Base-by-base conservation (phyloP, 2,797 vertebrate genomes). In the Rhynchotus rufescens region DNA sequence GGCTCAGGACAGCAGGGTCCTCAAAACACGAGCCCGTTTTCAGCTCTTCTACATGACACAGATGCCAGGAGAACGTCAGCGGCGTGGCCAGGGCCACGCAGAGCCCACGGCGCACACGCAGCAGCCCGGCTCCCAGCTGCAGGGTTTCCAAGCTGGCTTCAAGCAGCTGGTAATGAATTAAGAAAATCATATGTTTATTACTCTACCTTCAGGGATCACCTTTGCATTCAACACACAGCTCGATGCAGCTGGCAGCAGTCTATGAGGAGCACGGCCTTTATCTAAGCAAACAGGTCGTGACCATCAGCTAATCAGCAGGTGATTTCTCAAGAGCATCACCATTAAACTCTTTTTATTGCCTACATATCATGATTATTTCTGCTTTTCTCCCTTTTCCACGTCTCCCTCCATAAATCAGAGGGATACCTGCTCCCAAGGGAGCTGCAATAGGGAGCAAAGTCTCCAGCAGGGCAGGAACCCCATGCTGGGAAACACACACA, bases 161-260 rank as follows among this genome's bases (percentile, higher is more conserved):
- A 66, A 40, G 0, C 23, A 5, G 28, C 21, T 75, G 66, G 40
- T 23, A 65, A 1, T 15, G 34, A 79, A 9, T 5, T 8, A 42
- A 28, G 8, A 78, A 32, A 66, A 56, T 1, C 7, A 30, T 2
- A 62, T 20, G 10, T 17, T 44, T 56, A 38, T 34, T 47, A 38
- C 40, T 90, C 44, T 69, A 26, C n/a, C 38, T 80, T 64, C 61
- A 13, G 0, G 32, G 69, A 25, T 15, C 25, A 76, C 0, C 11
- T 86, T 95, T 64, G 69, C 74, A 92, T 86, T 76, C 85, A 42
- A 34, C 5, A 91, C 71, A 81, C 88, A 92, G 56, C 59, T 51
- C 64, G 25, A 88, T 89, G 91, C 85, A 80, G 85, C 0, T 0
- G 6, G 60, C 57, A 19, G 68, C 7, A 64, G 61, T 20, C 60